Conservation (phyloP, 2,113 vertebrate genomes). For the Hucho hucho region DNA sequence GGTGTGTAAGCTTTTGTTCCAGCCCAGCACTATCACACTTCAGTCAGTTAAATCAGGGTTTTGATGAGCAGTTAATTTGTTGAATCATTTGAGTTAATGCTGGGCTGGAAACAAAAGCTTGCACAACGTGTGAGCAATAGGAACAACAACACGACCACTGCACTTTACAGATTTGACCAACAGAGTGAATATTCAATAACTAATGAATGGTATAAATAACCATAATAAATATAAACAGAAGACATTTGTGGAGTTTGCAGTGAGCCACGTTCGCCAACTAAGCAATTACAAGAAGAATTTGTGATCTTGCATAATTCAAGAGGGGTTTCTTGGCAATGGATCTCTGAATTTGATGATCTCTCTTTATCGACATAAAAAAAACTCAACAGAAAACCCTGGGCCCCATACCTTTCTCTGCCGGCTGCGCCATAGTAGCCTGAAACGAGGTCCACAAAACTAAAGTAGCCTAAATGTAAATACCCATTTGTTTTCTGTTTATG, state of each 20-base stretch:
- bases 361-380: too few species aligned
- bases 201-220: too few species aligned
- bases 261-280: background rate
- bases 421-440: constrained; percentile 49
- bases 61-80: background rate
- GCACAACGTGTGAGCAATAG: background rate
- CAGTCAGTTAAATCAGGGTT: too few species aligned
- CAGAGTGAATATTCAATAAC: too few species aligned
- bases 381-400: too few species aligned
- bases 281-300: background rate
- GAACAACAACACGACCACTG: too few species aligned
- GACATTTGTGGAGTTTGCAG: too few species aligned
- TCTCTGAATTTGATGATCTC: background rate
- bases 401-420: constrained; percentile 62
- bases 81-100: background rate
- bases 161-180: too few species aligned
- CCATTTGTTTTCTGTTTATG: constrained; percentile 30
- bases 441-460: background rate
- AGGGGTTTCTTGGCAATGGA: background rate
- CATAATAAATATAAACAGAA: too few species aligned
- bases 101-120: background rate
- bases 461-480: constrained; percentile 4
- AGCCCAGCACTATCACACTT: background rate
- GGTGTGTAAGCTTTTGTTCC: background rate
- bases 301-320: background rate